Base-by-base conservation (phyloP, 2,797 vertebrate genomes). In the Scleropages formosus region DNA sequence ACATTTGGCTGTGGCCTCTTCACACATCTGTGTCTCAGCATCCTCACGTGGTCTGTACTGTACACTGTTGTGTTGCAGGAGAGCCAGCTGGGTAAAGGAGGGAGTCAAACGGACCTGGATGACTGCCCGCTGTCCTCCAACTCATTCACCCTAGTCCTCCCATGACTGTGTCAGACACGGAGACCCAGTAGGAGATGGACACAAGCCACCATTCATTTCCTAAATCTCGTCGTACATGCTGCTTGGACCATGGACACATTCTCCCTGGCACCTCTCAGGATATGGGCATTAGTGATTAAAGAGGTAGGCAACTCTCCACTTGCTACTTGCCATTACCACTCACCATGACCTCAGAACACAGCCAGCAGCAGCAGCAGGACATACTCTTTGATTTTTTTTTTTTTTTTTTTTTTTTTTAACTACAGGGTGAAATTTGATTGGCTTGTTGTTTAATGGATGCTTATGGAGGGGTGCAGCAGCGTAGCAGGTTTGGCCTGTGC, bases 91-190 rank as follows among this genome's bases (percentile, higher is more conserved):
- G 47, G 46, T 13, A 0, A 59, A 24, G 0, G 26, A 20, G 66
- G 60, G 49, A 72, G 78, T 77, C 76, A 81, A 3, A 58, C 71
- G 77, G 66, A 62, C 68, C 67, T 84, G 79, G 72, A 68, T 69
- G 70, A 27, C 64, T 75, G 80, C 83, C 80, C 83, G 22, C 46
- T 80, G 77, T 80, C 79, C 81, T 67, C 65, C 27, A 39, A 60
- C 78, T 72, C 79, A 77, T 80, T 77, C 73, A 74, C 65, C 22
- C 59, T 10, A 8, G 47, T 53, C 51, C 51, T 51, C 60, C 20
- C 61, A 31, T 46, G 73, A 61, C 49, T 77, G 65, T 46, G 68
- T 61, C 44, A 60, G 31, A 77, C 15, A 27, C 46, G 47, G 67
- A 53, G 47, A 51, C 8, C 8, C 18, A 49, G 20, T 44, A 18